Evolutionary conservation across 2,888 invertebrate species (phyloP).

Genomic region (Thymelicus acteon): DNA sequence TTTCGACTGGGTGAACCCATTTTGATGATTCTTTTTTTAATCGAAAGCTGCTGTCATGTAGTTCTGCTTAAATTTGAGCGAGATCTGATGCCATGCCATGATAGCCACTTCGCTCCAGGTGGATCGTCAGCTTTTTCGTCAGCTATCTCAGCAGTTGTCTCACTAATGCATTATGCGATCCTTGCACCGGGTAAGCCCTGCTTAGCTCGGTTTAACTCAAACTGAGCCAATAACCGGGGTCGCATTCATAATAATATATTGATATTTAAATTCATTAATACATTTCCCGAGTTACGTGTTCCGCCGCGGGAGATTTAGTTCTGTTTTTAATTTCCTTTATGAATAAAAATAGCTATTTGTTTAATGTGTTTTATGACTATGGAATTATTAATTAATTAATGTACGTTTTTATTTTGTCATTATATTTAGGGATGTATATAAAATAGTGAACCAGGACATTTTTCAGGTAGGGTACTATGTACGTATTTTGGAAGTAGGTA

Average conservation of each 20-base stretch:
- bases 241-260: conserved; percentile 38
- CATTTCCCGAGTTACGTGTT: conserved; percentile 58
- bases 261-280: conserved; percentile 70
- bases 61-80: too few relatives aligned
- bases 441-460: too few relatives aligned
- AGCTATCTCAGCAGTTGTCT: background rate
- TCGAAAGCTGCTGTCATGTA: too few relatives aligned
- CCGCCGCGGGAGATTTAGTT: conserved; percentile 44
- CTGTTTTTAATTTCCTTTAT: conserved; percentile 52
- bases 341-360: background rate
- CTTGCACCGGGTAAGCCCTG: conserved; percentile 54
- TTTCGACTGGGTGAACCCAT: too few relatives aligned
- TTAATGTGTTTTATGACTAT: background rate
- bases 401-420: too few relatives aligned
- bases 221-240: conserved; percentile 62
- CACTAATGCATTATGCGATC: conserved; percentile 54
- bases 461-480: too few relatives aligned
- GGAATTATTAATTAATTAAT: background rate
- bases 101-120: too few relatives aligned
- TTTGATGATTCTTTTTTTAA: too few relatives aligned
- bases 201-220: conserved; percentile 59
- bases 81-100: too few relatives aligned
- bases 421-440: too few relatives aligned
- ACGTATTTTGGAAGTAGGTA: too few relatives aligned
- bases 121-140: too few relatives aligned